Evolutionary conservation across 2,797 vertebrate genomes (phyloP).

Genomic region (Gymnoscopelus microlampas): DNA sequence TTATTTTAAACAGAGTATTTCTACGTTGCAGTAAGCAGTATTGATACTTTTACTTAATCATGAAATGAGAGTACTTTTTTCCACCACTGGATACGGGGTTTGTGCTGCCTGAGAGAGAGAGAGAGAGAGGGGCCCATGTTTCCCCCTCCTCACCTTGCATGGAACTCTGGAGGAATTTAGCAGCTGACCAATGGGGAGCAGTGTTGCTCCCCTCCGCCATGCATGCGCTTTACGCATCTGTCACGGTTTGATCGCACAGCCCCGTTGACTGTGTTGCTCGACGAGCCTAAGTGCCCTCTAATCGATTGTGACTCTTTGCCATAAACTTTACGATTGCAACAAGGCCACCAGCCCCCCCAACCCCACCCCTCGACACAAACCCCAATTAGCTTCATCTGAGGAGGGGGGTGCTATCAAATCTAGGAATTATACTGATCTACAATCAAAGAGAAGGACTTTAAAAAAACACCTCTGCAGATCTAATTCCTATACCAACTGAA

Average conservation of each 20-base stretch:
- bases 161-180: conserved; percentile 46
- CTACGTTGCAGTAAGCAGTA: too few species aligned
- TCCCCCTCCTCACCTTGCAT: conserved; percentile 41
- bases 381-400: conserved; percentile 80
- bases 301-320: conserved; percentile 88
- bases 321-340: conserved; percentile 89
- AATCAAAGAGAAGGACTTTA: not conserved
- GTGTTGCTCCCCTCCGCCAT: conserved; percentile 15
- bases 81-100: too few species aligned
- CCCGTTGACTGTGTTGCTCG: conserved; percentile 54
- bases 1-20: too few species aligned
- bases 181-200: conserved; percentile 35
- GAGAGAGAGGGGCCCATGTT: conserved; percentile 26
- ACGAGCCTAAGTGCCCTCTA: conserved; percentile 80
- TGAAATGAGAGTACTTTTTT: too few species aligned
- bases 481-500: too few species aligned
- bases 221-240: conserved; percentile 29
- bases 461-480: too few species aligned
- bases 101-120: too few species aligned
- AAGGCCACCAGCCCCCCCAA: conserved; percentile 73
- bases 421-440: conserved; percentile 12
- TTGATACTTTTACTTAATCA: too few species aligned
- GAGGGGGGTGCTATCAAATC: conserved; percentile 28
- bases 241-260: conserved; percentile 54
- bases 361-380: conserved; percentile 75